These are phyloP conservation scores for Xylocampa areola DNA, from an alignment of 2,888 invertebrate species.

Conservation along the genomic window DNA sequence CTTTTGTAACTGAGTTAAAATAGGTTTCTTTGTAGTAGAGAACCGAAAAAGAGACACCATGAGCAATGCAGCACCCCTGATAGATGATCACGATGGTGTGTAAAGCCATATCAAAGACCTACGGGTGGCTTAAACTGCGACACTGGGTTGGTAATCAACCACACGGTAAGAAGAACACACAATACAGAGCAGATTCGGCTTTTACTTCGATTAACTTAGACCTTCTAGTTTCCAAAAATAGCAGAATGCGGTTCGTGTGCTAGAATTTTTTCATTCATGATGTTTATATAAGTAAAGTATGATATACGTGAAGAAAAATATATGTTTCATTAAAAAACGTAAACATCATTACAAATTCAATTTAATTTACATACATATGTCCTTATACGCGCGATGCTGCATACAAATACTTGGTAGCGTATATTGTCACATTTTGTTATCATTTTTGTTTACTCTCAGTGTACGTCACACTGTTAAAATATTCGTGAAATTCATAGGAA, in stretches of 20 bases:
- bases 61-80: too few species aligned
- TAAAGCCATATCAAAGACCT: too few species aligned
- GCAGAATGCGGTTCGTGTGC: too few species aligned
- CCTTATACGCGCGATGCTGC: slow-evolving; percentile 17
- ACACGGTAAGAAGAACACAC: too few species aligned
- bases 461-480: background rate
- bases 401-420: slow-evolving; percentile 40
- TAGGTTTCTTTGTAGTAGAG: slow-evolving; percentile 22
- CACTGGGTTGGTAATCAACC: too few species aligned
- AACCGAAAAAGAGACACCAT: too few species aligned
- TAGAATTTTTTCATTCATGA: too few species aligned
- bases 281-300: slow-evolving; percentile 4
- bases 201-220: slow-evolving; percentile 41
- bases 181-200: slow-evolving; percentile 10
- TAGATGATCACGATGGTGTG: too few species aligned
- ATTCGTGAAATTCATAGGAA: background rate
- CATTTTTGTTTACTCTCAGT: background rate
- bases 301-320: slow-evolving; percentile 14
- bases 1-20: slow-evolving; percentile 38
- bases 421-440: slow-evolving; percentile 6
- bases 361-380: slow-evolving; percentile 40
- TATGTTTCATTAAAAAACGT: slow-evolving; percentile 30
- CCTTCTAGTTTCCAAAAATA: slow-evolving; percentile 9
- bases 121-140: too few species aligned
- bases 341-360: slow-evolving; percentile 32